phyloP scores from a whole-genome alignment of 53 echinoderm and acorn worm genomes.

The Mesocentrotus franciscanus region DNA sequence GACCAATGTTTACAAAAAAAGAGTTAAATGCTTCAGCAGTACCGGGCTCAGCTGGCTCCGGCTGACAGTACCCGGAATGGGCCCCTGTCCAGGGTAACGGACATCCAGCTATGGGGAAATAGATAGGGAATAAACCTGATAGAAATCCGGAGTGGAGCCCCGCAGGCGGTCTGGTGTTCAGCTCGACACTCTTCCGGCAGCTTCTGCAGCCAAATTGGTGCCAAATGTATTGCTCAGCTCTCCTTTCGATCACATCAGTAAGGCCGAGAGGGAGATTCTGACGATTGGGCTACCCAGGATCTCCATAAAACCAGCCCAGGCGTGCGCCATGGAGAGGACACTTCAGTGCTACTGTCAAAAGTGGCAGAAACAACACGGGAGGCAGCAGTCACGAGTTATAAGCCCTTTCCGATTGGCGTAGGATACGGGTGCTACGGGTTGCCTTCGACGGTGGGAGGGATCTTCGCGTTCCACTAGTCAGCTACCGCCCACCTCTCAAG shows the following conservation, averaged over 20 bases:
- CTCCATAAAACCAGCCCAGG: neutral
- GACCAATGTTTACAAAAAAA: too few relatives aligned
- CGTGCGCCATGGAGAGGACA: neutral
- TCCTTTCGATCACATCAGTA: too few relatives aligned
- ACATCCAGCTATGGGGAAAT: neutral
- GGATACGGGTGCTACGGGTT: slow-evolving; percentile 55
- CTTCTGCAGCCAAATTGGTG: too few relatives aligned
- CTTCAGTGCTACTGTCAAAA: slow-evolving; percentile 60
- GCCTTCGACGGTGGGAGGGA: slow-evolving; percentile 70
- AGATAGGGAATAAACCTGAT: neutral
- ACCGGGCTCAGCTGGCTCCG: slow-evolving; percentile 65
- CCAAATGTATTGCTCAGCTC: too few relatives aligned
- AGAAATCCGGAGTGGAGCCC: slow-evolving; percentile 8
- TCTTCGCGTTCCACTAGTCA: slow-evolving; percentile 64
- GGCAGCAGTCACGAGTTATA: slow-evolving; percentile 82
- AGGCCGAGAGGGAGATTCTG: too few relatives aligned
- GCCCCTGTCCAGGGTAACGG: slow-evolving; percentile 58
- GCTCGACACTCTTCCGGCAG: too few relatives aligned
- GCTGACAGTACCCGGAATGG: slow-evolving; percentile 59
- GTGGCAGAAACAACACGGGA: slow-evolving; percentile 74
- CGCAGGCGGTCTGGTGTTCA: neutral
- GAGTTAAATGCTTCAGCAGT: too few relatives aligned
- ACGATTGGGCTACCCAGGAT: too few relatives aligned
- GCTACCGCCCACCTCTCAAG: slow-evolving; percentile 62
- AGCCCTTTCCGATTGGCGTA: too few relatives aligned